Percentiles rank a stretch among this genome's conserved stretches.
Evolutionary conservation across 2,797 vertebrate genomes (phyloP).

Genomic region (Neosalanx taihuensis): DNA sequence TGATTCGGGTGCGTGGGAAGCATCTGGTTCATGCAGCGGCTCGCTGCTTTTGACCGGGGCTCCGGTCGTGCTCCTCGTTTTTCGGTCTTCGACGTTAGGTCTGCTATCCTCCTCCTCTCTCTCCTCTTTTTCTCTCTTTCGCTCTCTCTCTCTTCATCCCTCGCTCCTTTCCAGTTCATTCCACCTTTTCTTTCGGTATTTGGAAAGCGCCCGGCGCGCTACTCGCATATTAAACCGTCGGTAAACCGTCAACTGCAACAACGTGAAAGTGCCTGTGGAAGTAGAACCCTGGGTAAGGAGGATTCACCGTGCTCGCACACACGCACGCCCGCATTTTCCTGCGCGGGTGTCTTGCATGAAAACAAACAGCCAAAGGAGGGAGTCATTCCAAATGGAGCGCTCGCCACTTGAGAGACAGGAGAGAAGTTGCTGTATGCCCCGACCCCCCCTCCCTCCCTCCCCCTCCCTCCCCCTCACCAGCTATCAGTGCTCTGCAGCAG

Average conservation of each 20-base stretch:
- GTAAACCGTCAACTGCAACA: too few relatives aligned
- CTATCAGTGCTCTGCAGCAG: neutral
- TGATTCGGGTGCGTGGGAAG: constrained; percentile 63
- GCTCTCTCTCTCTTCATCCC: neutral
- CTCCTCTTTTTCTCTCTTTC: constrained; percentile 8
- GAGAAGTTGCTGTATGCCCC: neutral
- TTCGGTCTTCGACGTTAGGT: neutral
- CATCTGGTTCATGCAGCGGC: constrained; percentile 46
- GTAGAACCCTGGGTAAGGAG: too few relatives aligned
- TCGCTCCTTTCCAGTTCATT: neutral
- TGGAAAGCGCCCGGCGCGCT: too few relatives aligned
- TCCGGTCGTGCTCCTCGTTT: neutral
- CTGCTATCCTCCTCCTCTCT: neutral
- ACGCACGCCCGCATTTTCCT: too few relatives aligned
- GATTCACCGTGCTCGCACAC: too few relatives aligned
- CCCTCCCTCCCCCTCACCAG: neutral
- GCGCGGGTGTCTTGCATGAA: too few relatives aligned
- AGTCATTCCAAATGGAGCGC: too few relatives aligned
- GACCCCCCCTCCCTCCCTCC: too few relatives aligned
- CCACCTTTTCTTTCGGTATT: neutral
- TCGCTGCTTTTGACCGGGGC: neutral
- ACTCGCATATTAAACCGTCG: too few relatives aligned
- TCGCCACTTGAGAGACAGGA: too few relatives aligned
- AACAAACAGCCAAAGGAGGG: too few relatives aligned
- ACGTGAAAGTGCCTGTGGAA: too few relatives aligned